Evolutionary conservation across 2,113 vertebrate species (phyloP), one percentile per base, ranked within the genome.

Genomic region (Phalacrocorax brasilianus): DNA sequence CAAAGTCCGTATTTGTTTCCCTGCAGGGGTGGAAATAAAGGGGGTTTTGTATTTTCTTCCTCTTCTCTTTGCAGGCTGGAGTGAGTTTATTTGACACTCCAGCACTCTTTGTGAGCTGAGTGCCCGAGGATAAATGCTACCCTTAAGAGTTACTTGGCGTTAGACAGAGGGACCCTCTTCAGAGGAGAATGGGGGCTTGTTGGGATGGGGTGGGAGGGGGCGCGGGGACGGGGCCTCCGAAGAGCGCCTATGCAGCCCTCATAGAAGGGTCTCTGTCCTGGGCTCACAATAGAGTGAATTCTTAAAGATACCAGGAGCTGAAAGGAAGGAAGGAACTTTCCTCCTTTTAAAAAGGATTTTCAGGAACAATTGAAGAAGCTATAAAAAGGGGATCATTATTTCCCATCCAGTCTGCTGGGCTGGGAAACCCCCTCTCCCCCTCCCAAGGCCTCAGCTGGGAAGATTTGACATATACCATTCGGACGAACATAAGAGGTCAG

Each of bases 151-250:
- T 98, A 98, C 98, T 99, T 98, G 99, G 98, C 98, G 97, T 97
- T 97, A 98, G 99, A 99, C 99, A 99, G 98, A 99, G 98, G 98
- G 98, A 99, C 98, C 99, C 99, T 99, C 99, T 99, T 99, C 98
- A 99, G 98, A 96, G 98, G 98, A 99, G 98, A 99, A 99, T 99
- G 98, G 98, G 98, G 98, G 98, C 98, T 99, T 99, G 99, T 99
- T 99, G 98, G 95, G 97, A 98, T 98, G 97, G 93, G 98, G 98
- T 86, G 98, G 96, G 98, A 97, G 91, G 97, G 97, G 97, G 97
- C 93, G 0, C 4, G 35, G 95, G 85, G 27, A 71, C 97, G 95
- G 96, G 97, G 97, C 87, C 95, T 17, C 90, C 14, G 26, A 95
- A 97, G 97, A 95, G 96, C 90, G 96, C 97, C 94, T 89, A 65